Conservation (phyloP, 2,797 vertebrate genomes). For the Micromesistius poutassou region DNA sequence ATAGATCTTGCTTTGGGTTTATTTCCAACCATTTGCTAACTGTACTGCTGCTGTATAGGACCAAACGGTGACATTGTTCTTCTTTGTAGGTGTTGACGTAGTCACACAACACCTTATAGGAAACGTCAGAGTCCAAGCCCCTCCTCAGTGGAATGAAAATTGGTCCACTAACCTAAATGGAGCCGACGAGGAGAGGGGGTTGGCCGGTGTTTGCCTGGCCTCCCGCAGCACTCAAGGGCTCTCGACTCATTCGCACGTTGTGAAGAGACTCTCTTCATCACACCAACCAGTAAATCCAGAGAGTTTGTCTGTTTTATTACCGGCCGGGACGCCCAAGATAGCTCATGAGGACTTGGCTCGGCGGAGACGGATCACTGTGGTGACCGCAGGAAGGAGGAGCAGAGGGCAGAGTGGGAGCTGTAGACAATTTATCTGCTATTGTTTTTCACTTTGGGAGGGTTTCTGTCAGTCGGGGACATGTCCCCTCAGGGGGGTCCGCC, state of each 20-base stretch:
- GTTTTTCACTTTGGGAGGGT: constrained; percentile 31
- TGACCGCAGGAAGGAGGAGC: constrained; percentile 24
- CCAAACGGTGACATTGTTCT: background rate
- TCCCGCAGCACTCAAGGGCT: constrained; percentile 35
- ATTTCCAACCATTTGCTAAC: background rate
- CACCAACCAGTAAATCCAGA: constrained; percentile 20
- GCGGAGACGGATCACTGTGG: constrained; percentile 14
- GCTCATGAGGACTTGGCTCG: background rate
- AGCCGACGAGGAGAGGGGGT: constrained; percentile 32
- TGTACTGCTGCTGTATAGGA: background rate
- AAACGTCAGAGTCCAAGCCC: background rate
- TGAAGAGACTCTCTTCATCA: constrained; percentile 52
- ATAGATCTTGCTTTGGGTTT: background rate
- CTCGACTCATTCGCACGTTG: constrained; percentile 48
- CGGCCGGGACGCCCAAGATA: constrained; percentile 39
- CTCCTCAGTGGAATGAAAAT: constrained; percentile 41
- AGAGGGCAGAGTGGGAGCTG: constrained; percentile 13
- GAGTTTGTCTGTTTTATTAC: constrained; percentile 26
- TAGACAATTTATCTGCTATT: constrained; percentile 42
- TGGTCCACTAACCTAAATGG: constrained; percentile 29
- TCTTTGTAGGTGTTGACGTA: constrained; percentile 22
- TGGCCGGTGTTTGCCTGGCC: background rate
- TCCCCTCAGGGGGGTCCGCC: constrained; percentile 25
- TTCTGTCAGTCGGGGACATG: background rate
- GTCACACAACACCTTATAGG: constrained; percentile 28